phyloP scores from a whole-genome alignment of 2,113 vertebrate species.

The Camelus dromedarius region DNA sequence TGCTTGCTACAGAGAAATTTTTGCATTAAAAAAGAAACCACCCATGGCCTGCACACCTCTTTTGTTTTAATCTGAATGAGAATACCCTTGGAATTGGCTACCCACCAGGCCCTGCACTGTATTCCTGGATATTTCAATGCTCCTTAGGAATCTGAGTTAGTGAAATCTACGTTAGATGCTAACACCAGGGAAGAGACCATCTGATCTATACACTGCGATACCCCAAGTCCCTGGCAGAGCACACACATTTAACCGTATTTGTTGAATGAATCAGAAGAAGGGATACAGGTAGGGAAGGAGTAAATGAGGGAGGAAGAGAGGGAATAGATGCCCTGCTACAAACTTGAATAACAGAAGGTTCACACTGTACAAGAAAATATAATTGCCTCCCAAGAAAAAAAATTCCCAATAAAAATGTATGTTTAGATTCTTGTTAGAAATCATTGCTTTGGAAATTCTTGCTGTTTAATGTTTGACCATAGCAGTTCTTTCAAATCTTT shows the following conservation, averaged over 20 bases:
- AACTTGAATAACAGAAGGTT: background rate
- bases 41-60: background rate
- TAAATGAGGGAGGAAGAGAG: background rate
- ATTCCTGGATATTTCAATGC: background rate
- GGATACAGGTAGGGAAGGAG: background rate
- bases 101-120: background rate
- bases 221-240: background rate
- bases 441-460: background rate
- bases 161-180: background rate
- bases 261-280: background rate
- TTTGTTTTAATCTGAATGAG: background rate
- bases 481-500: background rate
- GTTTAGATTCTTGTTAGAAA: background rate
- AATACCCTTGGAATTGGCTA: background rate
- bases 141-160: background rate
- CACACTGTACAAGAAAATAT: background rate
- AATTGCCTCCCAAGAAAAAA: background rate
- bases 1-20: background rate
- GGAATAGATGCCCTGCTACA: background rate
- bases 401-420: slow-evolving; percentile 13
- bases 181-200: background rate
- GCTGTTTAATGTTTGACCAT: background rate
- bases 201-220: background rate
- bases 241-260: background rate
- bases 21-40: background rate